Percentiles rank a stretch among this genome's conserved stretches.
Conservation (phyloP, 2,888 invertebrate species). For the Archips xylosteana region DNA sequence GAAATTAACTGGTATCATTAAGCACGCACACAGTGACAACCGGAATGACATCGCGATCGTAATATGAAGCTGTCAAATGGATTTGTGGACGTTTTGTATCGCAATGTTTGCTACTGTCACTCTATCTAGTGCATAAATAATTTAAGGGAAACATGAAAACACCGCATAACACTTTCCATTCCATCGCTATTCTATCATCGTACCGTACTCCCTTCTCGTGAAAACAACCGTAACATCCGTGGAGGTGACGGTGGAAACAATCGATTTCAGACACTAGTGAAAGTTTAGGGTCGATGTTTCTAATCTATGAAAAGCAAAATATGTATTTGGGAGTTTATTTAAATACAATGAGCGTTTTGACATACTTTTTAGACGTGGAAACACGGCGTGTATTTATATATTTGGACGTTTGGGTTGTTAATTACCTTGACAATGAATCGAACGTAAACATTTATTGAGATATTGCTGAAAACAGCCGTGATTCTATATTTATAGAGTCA, state of each 20-base stretch:
- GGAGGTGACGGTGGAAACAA: slow-evolving; percentile 60
- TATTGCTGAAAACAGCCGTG: neutral
- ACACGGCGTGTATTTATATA: too few relatives aligned
- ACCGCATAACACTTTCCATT: slow-evolving; percentile 54
- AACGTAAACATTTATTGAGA: neutral
- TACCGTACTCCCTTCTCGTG: neutral
- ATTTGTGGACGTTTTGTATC: too few relatives aligned
- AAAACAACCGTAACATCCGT: neutral
- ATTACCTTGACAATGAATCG: neutral
- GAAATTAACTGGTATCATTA: too few relatives aligned
- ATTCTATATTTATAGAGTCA: too few relatives aligned
- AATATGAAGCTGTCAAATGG: too few relatives aligned
- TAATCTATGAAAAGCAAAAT: slow-evolving; percentile 15
- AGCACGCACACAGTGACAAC: too few relatives aligned
- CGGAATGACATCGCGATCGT: too few relatives aligned
- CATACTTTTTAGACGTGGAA: slow-evolving; percentile 2
- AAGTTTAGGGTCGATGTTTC: slow-evolving; percentile 52
- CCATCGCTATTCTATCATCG: slow-evolving; percentile 19
- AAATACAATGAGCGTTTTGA: slow-evolving; percentile 26
- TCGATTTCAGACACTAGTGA: slow-evolving; percentile 60
- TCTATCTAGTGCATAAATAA: too few relatives aligned
- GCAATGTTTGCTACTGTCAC: too few relatives aligned
- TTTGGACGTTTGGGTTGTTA: neutral
- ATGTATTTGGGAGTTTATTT: slow-evolving; percentile 19
- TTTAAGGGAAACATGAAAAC: slow-evolving; percentile 47